Evolutionary conservation across 2,888 invertebrate species (phyloP), one percentile per base, ranked within the genome.

Genomic region (Diachrysia chrysitis): DNA sequence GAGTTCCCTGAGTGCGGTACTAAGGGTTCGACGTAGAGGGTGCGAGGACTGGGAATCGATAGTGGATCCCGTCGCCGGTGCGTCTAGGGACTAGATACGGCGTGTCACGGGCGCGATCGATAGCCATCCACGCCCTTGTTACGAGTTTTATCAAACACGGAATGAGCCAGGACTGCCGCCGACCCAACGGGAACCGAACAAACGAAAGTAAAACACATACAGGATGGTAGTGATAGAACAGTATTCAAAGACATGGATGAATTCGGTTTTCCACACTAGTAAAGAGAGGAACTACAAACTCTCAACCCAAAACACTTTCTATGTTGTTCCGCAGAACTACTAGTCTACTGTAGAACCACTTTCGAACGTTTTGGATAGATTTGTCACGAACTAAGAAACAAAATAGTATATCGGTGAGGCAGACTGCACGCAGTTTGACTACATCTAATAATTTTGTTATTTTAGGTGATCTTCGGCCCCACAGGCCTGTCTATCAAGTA

Each of bases 31-130:
- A 71, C 78, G 81, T 72, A 74, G 54, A 59, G 17, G 51, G 54
- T 64, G 53, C 19, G 23, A 69, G 59, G n/a, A 46, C 51, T 64
- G 55, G 17, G 23, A 69, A 65, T 65, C 65, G 60, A 72, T 66
- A 63, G 69, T 62, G 54, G 23, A 65, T 77, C 80, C 80, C 69
- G 60, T 60, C 53, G 66, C 29, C 60, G 69, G 66, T 61, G 69
- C 69, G 63, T 73, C 78, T 75, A 70, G 79, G 83, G 83, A 83
- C 78, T 80, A 85, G 89, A 83, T 78, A 86, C 89, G 75, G 86
- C 83, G 73, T 86, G 89, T 84, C 84, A 89, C 87, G 86, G 76
- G 58, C 84, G 86, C 84, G 87, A 86, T 90, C 90, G 87, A 90
- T 90, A 87, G 65, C 70, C 69, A 66, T 73, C 69, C 78, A 76